A percentile compares a stretch with the other conserved stretches of the same genome.
phyloP scores from a whole-genome alignment of 1,140 invertebrate genomes.

The Atta cephalotes region DNA sequence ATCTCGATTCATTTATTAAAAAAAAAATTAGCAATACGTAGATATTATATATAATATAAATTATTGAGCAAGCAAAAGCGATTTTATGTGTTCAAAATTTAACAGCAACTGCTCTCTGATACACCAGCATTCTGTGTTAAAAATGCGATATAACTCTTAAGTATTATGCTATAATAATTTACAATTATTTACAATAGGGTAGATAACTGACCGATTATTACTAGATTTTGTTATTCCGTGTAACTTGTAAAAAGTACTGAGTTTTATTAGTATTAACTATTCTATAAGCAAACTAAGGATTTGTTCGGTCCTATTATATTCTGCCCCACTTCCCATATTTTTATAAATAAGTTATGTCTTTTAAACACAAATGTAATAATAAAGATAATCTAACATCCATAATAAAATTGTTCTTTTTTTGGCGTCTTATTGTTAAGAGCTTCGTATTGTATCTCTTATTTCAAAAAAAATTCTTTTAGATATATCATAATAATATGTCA shows the following conservation, averaged over 20 bases:
- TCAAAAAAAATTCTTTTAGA: background rate
- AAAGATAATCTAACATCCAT: slow-evolving; percentile 85
- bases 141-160: slow-evolving; percentile 46
- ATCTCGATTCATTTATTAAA: slow-evolving; percentile 12
- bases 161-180: slow-evolving; percentile 50
- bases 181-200: slow-evolving; percentile 59
- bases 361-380: slow-evolving; percentile 85
- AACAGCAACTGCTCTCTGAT: slow-evolving; percentile 74
- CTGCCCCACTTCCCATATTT: slow-evolving; percentile 75
- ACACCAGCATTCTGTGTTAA: slow-evolving; percentile 81
- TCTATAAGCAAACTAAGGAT: slow-evolving; percentile 83
- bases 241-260: slow-evolving; percentile 87
- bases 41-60: slow-evolving; percentile 38
- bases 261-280: slow-evolving; percentile 85
- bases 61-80: slow-evolving; percentile 50
- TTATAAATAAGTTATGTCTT: slow-evolving; percentile 85
- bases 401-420: slow-evolving; percentile 24
- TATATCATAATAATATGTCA: no score
- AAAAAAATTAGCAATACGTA: slow-evolving; percentile 51
- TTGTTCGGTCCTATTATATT: slow-evolving; percentile 82
- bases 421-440: background rate
- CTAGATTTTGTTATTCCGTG: slow-evolving; percentile 85
- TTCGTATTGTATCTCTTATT: background rate
- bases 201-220: slow-evolving; percentile 76
- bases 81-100: slow-evolving; percentile 72